phyloP scores from a whole-genome alignment of 2,888 invertebrate species.

The Epiblema foenella region DNA sequence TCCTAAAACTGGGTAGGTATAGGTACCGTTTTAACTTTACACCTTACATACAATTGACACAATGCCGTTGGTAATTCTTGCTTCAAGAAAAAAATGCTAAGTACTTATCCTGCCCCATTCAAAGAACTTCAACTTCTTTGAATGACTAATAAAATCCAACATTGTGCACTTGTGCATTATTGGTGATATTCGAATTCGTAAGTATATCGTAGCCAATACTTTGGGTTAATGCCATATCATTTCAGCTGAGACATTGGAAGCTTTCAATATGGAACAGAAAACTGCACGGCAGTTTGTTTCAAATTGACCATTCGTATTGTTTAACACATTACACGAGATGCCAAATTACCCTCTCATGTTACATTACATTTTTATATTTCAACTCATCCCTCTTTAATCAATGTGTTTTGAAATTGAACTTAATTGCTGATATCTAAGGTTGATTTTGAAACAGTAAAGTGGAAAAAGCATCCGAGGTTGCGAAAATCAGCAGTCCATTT shows the following conservation, averaged over 20 bases:
- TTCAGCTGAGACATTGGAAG: conserved; percentile 19
- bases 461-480: conserved; percentile 3
- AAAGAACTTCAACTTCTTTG: too few relatives aligned
- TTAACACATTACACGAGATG: conserved; percentile 53
- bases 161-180: background rate
- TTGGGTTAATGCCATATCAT: conserved; percentile 24
- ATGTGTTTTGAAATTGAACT: background rate
- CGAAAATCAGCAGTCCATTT: conserved; percentile 44
- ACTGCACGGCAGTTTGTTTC: conserved; percentile 52
- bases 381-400: background rate
- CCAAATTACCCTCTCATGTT: conserved; percentile 49
- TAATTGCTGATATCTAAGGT: background rate
- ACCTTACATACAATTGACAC: too few relatives aligned
- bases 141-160: too few relatives aligned
- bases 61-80: too few relatives aligned
- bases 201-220: background rate
- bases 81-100: too few relatives aligned
- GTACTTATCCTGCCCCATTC: too few relatives aligned
- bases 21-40: too few relatives aligned
- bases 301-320: conserved; percentile 57
- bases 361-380: conserved; percentile 44
- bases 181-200: background rate
- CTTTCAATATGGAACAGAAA: conserved; percentile 49
- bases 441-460: background rate
- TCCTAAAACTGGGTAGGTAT: too few relatives aligned